phyloP scores from a whole-genome alignment of 2,113 vertebrate species.

The Phrynosoma platyrhinos region DNA sequence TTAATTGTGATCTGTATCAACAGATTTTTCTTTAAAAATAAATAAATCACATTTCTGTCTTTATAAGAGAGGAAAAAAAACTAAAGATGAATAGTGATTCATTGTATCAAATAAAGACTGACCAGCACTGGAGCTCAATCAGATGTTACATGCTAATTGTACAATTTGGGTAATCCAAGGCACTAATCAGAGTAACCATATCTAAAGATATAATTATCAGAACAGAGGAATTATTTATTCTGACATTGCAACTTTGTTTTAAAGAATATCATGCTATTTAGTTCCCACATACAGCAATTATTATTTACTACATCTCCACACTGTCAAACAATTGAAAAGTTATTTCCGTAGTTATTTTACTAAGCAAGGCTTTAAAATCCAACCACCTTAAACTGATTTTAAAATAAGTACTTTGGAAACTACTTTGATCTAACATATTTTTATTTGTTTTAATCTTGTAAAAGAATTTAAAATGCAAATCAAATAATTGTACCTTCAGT shows the following conservation, averaged over 20 bases:
- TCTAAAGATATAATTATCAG: conserved; percentile 47
- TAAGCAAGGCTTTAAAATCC: conserved; percentile 13
- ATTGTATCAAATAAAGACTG: conserved; percentile 41
- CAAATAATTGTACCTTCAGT: neutral
- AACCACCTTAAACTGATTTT: neutral
- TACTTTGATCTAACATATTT: neutral
- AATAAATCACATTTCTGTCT: conserved; percentile 53
- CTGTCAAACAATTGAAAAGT: neutral
- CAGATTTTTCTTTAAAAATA: conserved; percentile 66
- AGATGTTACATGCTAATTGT: conserved; percentile 32
- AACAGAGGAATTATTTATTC: conserved; percentile 35
- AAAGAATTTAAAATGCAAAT: too few species aligned
- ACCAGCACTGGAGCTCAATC: conserved; percentile 44
- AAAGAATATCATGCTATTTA: conserved; percentile 14
- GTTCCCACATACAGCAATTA: neutral
- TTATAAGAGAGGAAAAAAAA: conserved; percentile 38
- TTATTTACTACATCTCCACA: conserved; percentile 28
- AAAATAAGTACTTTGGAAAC: neutral
- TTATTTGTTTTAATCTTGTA: neutral
- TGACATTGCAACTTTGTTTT: conserved; percentile 32
- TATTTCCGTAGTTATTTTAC: conserved; percentile 36
- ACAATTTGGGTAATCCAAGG: conserved; percentile 45
- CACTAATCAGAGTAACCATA: conserved; percentile 44
- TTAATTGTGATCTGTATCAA: conserved; percentile 76
- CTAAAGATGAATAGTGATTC: conserved; percentile 50